Conservation (phyloP, 2,113 vertebrate genomes). For the Choloepus hoffmanni region DNA sequence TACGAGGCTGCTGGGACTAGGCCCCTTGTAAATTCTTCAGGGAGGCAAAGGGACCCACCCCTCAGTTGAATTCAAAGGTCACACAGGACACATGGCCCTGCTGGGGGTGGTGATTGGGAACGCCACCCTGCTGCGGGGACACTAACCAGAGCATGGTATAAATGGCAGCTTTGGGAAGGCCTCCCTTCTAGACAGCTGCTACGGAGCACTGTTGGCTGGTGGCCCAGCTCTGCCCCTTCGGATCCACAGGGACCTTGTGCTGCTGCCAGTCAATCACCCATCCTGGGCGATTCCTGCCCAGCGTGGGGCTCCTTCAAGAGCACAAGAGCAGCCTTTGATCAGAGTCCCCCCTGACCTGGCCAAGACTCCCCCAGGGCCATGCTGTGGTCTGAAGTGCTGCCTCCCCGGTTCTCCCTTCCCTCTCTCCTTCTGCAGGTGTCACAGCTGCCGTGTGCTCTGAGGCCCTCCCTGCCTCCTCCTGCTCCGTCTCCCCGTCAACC, state of each 20-base stretch:
- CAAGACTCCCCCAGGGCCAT: not conserved
- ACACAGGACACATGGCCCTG: not conserved
- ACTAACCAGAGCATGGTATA: not conserved
- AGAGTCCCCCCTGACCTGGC: too few relatives aligned
- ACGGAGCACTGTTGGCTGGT: not conserved
- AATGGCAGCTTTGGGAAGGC: not conserved
- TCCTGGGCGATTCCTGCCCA: not conserved
- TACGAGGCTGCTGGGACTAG: not conserved
- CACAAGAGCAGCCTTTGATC: not conserved
- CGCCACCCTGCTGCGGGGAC: not conserved
- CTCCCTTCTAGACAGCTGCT: not conserved
- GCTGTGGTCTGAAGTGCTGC: too few relatives aligned
- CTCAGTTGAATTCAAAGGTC: not conserved
- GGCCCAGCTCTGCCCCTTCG: not conserved
- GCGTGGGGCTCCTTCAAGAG: fast-evolving
- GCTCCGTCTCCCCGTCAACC: not conserved
- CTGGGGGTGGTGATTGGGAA: not conserved
- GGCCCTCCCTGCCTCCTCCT: not conserved
- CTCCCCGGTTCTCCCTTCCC: too few relatives aligned
- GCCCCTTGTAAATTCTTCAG: not conserved
- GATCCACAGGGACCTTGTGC: not conserved
- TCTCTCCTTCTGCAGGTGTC: not conserved
- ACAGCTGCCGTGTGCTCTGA: not conserved
- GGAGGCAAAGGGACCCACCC: not conserved
- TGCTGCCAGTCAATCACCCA: not conserved